Conservation (phyloP, 2,113 vertebrate species). For the Carettochelys insculpta region DNA sequence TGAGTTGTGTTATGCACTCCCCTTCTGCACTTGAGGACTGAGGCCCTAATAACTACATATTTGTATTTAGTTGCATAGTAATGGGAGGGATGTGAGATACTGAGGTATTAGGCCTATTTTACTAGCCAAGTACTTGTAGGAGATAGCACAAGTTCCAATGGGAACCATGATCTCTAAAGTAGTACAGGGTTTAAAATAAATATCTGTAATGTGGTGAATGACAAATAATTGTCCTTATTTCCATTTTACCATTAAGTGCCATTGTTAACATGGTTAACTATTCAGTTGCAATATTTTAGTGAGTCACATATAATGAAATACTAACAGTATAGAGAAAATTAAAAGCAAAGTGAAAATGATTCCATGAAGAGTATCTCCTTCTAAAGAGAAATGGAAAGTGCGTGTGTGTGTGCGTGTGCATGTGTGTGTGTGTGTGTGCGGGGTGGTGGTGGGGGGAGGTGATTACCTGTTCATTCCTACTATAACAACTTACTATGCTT, state of each 20-base stretch:
- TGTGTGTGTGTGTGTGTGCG: not conserved
- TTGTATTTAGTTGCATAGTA: not conserved
- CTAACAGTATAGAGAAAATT: not conserved
- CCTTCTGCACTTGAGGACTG: not conserved
- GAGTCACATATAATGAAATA: not conserved
- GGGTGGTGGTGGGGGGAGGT: too few species aligned
- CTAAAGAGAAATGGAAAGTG: not conserved
- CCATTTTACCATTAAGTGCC: not conserved
- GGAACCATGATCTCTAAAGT: not conserved
- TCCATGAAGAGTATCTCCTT: not conserved
- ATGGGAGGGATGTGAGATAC: not conserved
- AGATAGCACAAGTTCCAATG: not conserved
- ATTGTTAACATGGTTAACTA: not conserved
- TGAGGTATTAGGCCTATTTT: not conserved
- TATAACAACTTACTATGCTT: not conserved
- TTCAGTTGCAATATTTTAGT: not conserved
- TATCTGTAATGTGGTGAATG: not conserved
- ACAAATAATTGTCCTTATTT: not conserved
- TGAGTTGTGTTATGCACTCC: not conserved
- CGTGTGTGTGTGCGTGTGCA: not conserved
- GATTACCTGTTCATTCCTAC: not conserved
- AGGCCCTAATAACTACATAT: not conserved
- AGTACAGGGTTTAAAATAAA: not conserved
- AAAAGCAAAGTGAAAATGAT: not conserved
- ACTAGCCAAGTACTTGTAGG: not conserved